These are phyloP conservation scores for Myanophis thanlyinensis DNA, from an alignment of 2,113 vertebrate genomes.

Conservation along the genomic window DNA sequence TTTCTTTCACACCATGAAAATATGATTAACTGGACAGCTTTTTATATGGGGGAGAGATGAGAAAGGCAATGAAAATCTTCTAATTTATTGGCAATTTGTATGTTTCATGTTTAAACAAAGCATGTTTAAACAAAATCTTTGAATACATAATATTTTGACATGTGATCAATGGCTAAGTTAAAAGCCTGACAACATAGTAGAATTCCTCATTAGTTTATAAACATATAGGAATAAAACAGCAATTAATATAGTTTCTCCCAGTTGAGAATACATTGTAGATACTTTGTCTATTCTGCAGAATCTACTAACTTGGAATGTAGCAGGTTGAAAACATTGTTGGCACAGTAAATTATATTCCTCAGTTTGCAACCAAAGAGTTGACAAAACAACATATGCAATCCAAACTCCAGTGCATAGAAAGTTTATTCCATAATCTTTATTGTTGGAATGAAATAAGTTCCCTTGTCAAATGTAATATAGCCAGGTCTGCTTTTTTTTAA, in stretches of 20 bases:
- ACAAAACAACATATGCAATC: not conserved
- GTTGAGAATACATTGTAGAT: not conserved
- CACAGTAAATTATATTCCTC: not conserved
- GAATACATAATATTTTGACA: constrained; percentile 1
- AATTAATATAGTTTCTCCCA: not conserved
- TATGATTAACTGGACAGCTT: not conserved
- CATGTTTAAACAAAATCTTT: not conserved
- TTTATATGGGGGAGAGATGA: not conserved
- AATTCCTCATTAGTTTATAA: not conserved
- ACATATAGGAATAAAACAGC: not conserved
- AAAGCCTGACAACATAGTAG: not conserved
- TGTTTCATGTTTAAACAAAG: constrained; percentile 5
- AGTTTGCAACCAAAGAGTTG: not conserved
- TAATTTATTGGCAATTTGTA: constrained; percentile 9
- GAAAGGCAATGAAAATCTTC: constrained; percentile 4
- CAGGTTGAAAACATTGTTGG: not conserved
- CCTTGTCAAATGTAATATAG: not conserved
- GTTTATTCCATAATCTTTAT: not conserved
- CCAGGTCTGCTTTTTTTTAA: not conserved
- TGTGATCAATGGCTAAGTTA: constrained; percentile 14
- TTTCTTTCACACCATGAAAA: not conserved
- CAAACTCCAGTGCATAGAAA: not conserved
- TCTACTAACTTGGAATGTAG: not conserved
- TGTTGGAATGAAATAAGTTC: not conserved
- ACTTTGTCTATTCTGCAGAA: not conserved